Evolutionary conservation across 2,113 vertebrate species (phyloP).

Genomic region (Vanacampus margaritifer): DNA sequence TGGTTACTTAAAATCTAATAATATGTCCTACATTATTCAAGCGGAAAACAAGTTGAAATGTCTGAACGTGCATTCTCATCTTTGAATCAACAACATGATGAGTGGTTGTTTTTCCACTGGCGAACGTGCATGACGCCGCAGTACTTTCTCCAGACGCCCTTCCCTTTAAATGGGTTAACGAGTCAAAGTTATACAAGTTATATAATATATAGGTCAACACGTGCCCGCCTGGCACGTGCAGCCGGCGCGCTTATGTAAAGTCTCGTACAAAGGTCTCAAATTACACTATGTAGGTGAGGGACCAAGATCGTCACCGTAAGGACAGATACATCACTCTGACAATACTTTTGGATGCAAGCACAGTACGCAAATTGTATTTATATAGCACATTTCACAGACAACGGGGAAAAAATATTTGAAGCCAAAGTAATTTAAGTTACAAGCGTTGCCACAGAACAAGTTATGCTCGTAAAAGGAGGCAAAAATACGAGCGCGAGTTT

Average conservation of each 20-base stretch:
- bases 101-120: not conserved
- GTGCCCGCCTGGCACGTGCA: constrained; percentile 66
- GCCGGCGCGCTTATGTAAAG: constrained; percentile 61
- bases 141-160: constrained; percentile 40
- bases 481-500: not conserved
- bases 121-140: not conserved
- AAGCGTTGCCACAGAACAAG: no score
- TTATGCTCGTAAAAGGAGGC: no score
- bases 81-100: not conserved
- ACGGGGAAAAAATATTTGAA: no score
- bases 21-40: not conserved
- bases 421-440: no score
- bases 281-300: constrained; percentile 63
- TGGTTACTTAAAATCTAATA: not conserved
- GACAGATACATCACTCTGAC: not conserved
- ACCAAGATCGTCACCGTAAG: constrained; percentile 18
- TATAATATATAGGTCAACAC: constrained; percentile 74
- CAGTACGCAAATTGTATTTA: no score
- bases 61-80: not conserved
- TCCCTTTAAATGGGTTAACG: constrained; percentile 50
- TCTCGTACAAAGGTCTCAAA: constrained; percentile 63
- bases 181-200: constrained; percentile 38
- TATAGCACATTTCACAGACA: no score
- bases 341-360: no score
- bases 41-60: not conserved